Percentiles rank a stretch among this genome's conserved stretches.
Evolutionary conservation across 2,113 vertebrate species (phyloP).

Genomic region (Sebastes fasciatus): DNA sequence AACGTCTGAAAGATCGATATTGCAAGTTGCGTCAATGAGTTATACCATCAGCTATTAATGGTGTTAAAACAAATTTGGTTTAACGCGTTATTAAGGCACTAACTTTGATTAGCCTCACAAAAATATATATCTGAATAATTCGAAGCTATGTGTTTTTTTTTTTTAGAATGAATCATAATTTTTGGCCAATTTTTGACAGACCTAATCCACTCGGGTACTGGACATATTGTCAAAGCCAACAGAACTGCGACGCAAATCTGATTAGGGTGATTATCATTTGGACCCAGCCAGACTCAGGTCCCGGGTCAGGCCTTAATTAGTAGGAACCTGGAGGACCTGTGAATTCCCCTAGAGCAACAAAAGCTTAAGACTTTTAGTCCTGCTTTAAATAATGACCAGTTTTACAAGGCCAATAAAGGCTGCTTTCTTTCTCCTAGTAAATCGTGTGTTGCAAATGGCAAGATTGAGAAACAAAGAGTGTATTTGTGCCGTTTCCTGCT

Average conservation of each 20-base stretch:
- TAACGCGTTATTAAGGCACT: too few species aligned
- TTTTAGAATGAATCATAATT: not conserved
- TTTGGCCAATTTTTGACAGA: not conserved
- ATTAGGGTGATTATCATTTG: not conserved
- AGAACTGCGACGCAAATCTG: not conserved
- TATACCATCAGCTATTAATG: too few species aligned
- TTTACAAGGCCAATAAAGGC: slow-evolving; percentile 30
- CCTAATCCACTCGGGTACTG: not conserved
- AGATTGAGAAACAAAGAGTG: slow-evolving; percentile 32
- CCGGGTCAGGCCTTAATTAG: not conserved
- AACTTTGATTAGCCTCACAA: too few species aligned
- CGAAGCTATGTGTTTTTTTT: not conserved
- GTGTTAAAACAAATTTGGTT: too few species aligned
- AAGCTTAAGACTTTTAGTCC: slow-evolving; percentile 8
- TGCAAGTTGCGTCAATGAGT: too few species aligned
- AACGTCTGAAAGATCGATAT: too few species aligned
- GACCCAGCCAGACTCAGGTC: not conserved
- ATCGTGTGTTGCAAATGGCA: slow-evolving; percentile 12
- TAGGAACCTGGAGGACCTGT: not conserved
- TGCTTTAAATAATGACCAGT: not conserved
- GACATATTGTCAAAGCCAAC: not conserved
- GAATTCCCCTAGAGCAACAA: not conserved
- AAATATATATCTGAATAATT: not conserved
- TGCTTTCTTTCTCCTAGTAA: slow-evolving; percentile 1
- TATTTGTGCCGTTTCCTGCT: slow-evolving; percentile 29